Percentiles rank a stretch among this genome's conserved stretches.
Evolutionary conservation across 2,113 vertebrate genomes (phyloP).

Genomic region (Myrmecophaga tridactyla): DNA sequence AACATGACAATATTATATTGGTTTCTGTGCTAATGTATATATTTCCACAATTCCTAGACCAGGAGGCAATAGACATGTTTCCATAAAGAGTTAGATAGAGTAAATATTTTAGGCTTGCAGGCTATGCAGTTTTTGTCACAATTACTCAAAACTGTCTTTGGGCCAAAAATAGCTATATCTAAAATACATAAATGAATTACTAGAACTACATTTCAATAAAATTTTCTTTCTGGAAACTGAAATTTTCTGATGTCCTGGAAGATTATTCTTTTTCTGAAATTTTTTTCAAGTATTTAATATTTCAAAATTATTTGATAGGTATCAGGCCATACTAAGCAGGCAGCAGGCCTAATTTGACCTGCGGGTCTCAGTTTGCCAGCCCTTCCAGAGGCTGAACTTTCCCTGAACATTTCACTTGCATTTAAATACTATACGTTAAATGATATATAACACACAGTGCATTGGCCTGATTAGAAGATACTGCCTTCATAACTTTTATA

Average conservation of each 20-base stretch:
- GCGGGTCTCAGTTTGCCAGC: neutral
- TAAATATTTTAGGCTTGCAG: neutral
- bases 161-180: neutral
- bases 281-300: neutral
- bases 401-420: neutral
- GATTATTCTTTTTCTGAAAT: neutral
- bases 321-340: neutral
- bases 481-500: neutral
- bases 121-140: neutral
- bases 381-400: neutral
- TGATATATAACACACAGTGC: neutral
- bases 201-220: neutral
- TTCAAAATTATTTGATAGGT: neutral
- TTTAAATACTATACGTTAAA: neutral
- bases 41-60: neutral
- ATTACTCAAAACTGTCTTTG: neutral
- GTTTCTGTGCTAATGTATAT: neutral
- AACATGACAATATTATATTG: neutral
- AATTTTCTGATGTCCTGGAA: neutral
- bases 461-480: neutral
- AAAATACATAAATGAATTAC: neutral
- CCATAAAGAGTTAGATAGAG: neutral
- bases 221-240: neutral
- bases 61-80: constrained; percentile 23
- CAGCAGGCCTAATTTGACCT: neutral